phyloP scores from a whole-genome alignment of 2,113 vertebrate species.

The Channa argus region DNA sequence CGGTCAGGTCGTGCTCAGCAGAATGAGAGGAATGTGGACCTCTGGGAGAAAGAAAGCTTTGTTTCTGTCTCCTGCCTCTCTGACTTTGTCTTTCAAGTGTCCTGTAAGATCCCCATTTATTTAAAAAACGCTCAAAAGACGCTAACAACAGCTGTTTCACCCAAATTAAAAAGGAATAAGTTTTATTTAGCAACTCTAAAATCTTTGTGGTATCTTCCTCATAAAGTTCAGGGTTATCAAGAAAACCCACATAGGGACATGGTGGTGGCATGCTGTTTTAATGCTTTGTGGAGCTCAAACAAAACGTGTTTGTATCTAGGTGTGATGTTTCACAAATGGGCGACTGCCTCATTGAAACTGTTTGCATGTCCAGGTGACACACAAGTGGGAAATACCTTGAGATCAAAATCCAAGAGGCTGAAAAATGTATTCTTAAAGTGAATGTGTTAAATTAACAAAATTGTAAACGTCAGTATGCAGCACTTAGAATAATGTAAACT shows the following conservation, averaged over 20 bases:
- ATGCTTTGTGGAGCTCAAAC: background rate
- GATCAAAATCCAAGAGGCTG: too few species aligned
- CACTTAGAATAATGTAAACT: too few species aligned
- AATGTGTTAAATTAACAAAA: too few species aligned
- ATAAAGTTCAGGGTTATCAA: too few species aligned
- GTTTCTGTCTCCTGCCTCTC: slow-evolving; percentile 19
- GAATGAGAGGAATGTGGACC: slow-evolving; percentile 63
- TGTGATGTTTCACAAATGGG: too few species aligned
- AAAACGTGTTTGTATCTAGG: background rate
- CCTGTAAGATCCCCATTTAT: background rate
- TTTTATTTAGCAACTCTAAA: background rate
- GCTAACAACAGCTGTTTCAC: background rate
- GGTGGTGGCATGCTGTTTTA: too few species aligned
- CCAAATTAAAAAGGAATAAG: background rate
- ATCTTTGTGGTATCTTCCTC: too few species aligned
- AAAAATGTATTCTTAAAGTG: too few species aligned
- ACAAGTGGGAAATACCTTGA: background rate
- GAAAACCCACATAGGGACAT: too few species aligned
- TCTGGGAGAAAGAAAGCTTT: slow-evolving; percentile 48
- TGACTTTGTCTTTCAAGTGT: background rate
- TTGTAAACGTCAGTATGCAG: too few species aligned
- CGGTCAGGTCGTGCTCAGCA: slow-evolving; percentile 14
- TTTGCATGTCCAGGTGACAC: background rate
- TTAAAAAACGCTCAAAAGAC: background rate
- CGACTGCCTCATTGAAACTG: background rate